A percentile compares a stretch with the other conserved stretches of the same genome.
These are phyloP conservation scores for Coregonus clupeaformis DNA, from an alignment of 2,113 vertebrate genomes.

Conservation along the genomic window DNA sequence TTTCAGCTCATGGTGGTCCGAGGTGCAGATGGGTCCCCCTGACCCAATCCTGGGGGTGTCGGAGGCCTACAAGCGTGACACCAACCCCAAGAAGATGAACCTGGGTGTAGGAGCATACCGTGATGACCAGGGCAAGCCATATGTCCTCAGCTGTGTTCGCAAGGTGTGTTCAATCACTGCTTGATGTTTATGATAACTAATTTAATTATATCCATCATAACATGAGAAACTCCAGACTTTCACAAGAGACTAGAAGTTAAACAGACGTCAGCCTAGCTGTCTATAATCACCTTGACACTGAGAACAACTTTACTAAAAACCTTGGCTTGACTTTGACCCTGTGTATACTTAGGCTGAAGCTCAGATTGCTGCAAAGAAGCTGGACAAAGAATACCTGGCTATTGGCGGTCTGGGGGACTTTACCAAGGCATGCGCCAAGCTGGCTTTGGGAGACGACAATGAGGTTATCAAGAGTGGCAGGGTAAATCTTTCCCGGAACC, in stretches of 20 bases:
- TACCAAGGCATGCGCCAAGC: conserved; percentile 80
- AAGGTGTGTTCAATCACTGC: conserved; percentile 73
- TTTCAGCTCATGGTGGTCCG: conserved; percentile 91
- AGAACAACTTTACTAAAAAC: not conserved
- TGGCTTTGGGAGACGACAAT: conserved; percentile 83
- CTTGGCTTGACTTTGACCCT: conserved; percentile 3
- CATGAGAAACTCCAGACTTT: not conserved
- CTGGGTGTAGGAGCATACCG: conserved; percentile 93
- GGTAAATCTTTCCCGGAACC: conserved; percentile 72
- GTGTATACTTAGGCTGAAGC: conserved; percentile 79
- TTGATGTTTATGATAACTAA: too few relatives aligned
- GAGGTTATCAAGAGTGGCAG: conserved; percentile 86
- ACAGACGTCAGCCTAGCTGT: not conserved
- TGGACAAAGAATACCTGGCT: conserved; percentile 93
- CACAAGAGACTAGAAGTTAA: not conserved
- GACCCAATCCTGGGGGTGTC: conserved; percentile 94
- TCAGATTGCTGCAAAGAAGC: conserved; percentile 81
- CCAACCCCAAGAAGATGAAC: conserved; percentile 94
- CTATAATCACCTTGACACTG: not conserved
- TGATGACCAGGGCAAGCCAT: conserved; percentile 90
- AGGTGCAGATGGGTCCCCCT: conserved; percentile 93
- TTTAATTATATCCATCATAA: not conserved
- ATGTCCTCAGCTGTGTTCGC: conserved; percentile 86
- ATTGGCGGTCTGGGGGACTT: conserved; percentile 87
- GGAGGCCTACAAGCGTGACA: conserved; percentile 91